phyloP scores from a whole-genome alignment of 92 coral and sea anemone genomes.

The Galaxea fascicularis region DNA sequence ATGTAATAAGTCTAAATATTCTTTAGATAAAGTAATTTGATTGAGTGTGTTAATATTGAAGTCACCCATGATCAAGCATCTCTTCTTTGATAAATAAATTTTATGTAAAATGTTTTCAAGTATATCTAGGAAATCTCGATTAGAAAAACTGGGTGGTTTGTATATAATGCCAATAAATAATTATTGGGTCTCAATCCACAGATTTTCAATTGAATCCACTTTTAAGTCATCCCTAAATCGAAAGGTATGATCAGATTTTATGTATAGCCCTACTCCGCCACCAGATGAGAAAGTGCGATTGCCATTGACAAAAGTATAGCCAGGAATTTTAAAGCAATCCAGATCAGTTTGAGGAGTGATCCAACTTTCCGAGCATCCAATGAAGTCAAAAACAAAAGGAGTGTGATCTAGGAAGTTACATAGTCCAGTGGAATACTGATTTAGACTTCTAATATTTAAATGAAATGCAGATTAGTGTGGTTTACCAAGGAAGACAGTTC shows the following conservation, averaged over 20 bases:
- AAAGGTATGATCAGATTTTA: slow-evolving; percentile 31
- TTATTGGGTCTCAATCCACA: slow-evolving; percentile 53
- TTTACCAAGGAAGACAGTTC: slow-evolving; percentile 22
- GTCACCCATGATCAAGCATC: slow-evolving; percentile 58
- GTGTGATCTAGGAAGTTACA: slow-evolving; percentile 24
- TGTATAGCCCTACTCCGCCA: slow-evolving; percentile 41
- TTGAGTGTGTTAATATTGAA: slow-evolving; percentile 51
- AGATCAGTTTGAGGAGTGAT: slow-evolving; percentile 20
- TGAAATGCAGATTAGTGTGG: slow-evolving; percentile 35
- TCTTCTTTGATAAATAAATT: slow-evolving; percentile 46
- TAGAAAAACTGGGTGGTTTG: slow-evolving; percentile 42
- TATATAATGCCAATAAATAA: slow-evolving; percentile 39
- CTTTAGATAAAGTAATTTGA: slow-evolving; percentile 41
- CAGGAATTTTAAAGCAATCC: slow-evolving; percentile 27
- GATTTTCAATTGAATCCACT: slow-evolving; percentile 32
- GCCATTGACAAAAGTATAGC: slow-evolving; percentile 37
- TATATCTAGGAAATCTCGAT: slow-evolving; percentile 38
- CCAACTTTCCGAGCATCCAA: slow-evolving; percentile 61
- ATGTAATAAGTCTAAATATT: slow-evolving; percentile 35
- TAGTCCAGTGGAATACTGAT: slow-evolving; percentile 29
- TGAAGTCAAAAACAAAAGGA: slow-evolving; percentile 42
- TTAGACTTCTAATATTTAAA: slow-evolving; percentile 47
- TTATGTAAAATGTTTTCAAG: slow-evolving; percentile 42
- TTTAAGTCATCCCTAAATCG: slow-evolving; percentile 17
- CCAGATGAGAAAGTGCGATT: slow-evolving; percentile 40